Evolutionary conservation across 2,113 vertebrate species (phyloP).

Genomic region (Tachuris rubrigastra): DNA sequence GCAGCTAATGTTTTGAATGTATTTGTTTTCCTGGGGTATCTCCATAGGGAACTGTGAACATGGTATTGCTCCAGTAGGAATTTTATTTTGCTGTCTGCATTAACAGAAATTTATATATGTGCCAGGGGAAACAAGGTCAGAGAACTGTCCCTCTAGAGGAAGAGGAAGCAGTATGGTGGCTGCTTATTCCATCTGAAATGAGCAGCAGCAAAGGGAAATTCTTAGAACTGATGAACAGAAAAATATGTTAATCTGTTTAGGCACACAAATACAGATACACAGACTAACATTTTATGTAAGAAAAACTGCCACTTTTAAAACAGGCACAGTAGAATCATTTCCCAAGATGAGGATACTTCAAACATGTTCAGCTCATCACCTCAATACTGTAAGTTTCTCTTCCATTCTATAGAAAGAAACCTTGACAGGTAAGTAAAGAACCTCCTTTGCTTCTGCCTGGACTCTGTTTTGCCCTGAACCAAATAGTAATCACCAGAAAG

Average conservation of each 20-base stretch:
- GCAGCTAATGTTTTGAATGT: background rate
- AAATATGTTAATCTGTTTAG: background rate
- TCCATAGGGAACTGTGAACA: background rate
- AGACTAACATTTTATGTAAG: background rate
- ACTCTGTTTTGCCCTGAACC: background rate
- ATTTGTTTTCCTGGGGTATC: background rate
- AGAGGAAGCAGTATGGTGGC: background rate
- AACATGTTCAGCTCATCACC: background rate
- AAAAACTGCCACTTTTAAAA: background rate
- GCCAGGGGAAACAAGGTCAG: background rate
- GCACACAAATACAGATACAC: background rate
- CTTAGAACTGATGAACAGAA: background rate
- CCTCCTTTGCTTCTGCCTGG: background rate
- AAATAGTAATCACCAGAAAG: background rate
- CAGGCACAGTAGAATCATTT: background rate
- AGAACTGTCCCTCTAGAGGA: background rate
- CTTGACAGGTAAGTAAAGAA: background rate
- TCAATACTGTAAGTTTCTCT: background rate
- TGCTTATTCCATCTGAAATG: background rate
- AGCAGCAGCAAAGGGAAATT: background rate
- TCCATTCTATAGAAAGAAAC: background rate
- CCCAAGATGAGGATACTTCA: background rate
- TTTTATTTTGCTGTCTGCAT: background rate
- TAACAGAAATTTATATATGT: background rate
- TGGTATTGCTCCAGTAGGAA: background rate